Base-by-base conservation (phyloP, 2,797 vertebrate species). In the Halcyon chelicuti region DNA sequence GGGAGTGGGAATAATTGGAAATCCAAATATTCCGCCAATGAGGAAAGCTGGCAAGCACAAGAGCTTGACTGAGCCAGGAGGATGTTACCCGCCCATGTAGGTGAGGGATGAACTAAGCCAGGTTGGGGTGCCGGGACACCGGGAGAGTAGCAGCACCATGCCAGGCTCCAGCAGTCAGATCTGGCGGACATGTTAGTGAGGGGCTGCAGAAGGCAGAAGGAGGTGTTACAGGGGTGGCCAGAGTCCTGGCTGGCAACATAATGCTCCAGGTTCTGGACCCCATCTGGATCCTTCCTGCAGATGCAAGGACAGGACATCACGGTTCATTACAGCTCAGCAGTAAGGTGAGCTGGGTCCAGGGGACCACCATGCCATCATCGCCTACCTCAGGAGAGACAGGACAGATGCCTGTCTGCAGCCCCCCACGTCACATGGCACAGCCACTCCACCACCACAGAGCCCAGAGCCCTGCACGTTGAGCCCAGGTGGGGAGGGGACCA, bases 1-100 rank as follows among this genome's bases (percentile, higher is more conserved):
- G 75, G 75, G 85, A 86, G 82, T 49, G 49, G 67, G 58, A 87
- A 68, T 81, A 86, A 94, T 2, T 81, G 49, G 68, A 95, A 95
- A 93, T 61, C 57, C 94, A 93, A 88, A 83, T 88, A 46, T 74
- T 94, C 51, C 47, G 28, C 23, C 39, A 13, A 1, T 1, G 6
- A 74, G 52, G 65, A 80, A 86, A 93, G 39, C 9, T 90, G 82
- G 65, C 61, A 63, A 72, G 61, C 14, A 31, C 28, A 42, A 54
- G 37, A 71, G 25, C 65, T 77, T 70, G 72, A 44, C 75, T 0
- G 13, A 54, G 57, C 5, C 13, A 11, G 47, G 52, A 94, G 47
- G 61, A 7, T 0, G 0, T 63, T 67, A 79, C 75, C 78, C 26
- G 3, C 67, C 63, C 42, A 1, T 9, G 54, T 46, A 47, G 49